These are phyloP conservation scores for Malurus elegans DNA, from an alignment of 2,113 vertebrate species.

Conservation along the genomic window DNA sequence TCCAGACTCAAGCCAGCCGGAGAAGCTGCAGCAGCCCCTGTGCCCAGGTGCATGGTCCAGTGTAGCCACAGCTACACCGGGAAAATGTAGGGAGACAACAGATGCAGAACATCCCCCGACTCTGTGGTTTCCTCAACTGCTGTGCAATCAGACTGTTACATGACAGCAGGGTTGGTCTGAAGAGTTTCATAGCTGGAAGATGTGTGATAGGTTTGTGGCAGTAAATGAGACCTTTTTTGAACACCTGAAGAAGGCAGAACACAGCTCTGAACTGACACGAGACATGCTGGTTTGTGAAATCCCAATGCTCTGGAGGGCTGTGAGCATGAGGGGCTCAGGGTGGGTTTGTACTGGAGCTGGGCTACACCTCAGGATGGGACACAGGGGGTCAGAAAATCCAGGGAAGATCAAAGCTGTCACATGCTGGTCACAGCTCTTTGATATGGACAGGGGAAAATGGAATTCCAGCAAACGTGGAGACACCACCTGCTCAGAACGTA, in stretches of 20 bases:
- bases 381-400: fast-evolving
- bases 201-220: background rate
- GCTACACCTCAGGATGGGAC: fast-evolving
- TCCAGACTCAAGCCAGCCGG: background rate
- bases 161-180: background rate
- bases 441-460: background rate
- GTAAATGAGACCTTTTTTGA: background rate
- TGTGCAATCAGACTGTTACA: background rate
- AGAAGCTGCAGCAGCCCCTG: background rate
- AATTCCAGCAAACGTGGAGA: fast-evolving
- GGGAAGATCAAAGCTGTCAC: background rate
- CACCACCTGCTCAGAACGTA: background rate
- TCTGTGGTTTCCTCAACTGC: background rate
- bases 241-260: background rate
- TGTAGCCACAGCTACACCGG: fast-evolving
- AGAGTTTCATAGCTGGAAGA: background rate
- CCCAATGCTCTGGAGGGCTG: fast-evolving
- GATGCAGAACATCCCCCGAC: background rate
- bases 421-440: background rate
- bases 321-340: background rate
- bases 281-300: background rate
- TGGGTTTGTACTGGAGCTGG: background rate
- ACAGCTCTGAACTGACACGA: background rate
- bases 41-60: fast-evolving
- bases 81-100: background rate